A percentile compares a stretch with the other conserved stretches of the same genome.
Conservation (phyloP, 2,888 invertebrate genomes). For the Lordiphosa fenestrarum region DNA sequence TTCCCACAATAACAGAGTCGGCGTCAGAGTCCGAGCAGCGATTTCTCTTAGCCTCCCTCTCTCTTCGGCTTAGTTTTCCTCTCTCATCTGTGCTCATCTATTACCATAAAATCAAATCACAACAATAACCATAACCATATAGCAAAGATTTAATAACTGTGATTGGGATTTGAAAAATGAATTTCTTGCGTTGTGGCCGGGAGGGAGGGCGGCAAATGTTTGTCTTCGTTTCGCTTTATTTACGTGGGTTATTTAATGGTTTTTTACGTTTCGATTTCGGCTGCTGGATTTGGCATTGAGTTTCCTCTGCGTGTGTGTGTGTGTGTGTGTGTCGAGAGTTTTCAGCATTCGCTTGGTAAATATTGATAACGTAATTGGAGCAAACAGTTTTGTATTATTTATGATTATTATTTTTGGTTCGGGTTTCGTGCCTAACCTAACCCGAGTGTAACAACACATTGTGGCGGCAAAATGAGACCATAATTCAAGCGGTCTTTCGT, state of each 20-base stretch:
- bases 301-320: slow-evolving; percentile 34
- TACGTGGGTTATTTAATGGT: slow-evolving; percentile 73
- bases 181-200: slow-evolving; percentile 34
- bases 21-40: background rate
- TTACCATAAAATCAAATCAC: slow-evolving; percentile 72
- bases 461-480: background rate
- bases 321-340: slow-evolving; percentile 17
- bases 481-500: background rate
- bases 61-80: slow-evolving; percentile 12
- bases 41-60: slow-evolving; percentile 5
- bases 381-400: slow-evolving; percentile 22
- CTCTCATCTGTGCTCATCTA: slow-evolving; percentile 44
- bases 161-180: slow-evolving; percentile 72
- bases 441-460: slow-evolving; percentile 6
- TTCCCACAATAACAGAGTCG: background rate
- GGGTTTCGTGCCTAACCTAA: slow-evolving; percentile 6
- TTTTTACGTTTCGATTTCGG: slow-evolving; percentile 27
- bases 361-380: slow-evolving; percentile 64
- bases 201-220: slow-evolving; percentile 29
- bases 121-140: slow-evolving; percentile 73
- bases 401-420: slow-evolving; percentile 8
- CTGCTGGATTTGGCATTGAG: slow-evolving; percentile 56
- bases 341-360: slow-evolving; percentile 43
- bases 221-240: slow-evolving; percentile 41
- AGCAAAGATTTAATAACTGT: slow-evolving; percentile 73